Conservation (phyloP, 2,797 vertebrate species). For the Spea hammondii region DNA sequence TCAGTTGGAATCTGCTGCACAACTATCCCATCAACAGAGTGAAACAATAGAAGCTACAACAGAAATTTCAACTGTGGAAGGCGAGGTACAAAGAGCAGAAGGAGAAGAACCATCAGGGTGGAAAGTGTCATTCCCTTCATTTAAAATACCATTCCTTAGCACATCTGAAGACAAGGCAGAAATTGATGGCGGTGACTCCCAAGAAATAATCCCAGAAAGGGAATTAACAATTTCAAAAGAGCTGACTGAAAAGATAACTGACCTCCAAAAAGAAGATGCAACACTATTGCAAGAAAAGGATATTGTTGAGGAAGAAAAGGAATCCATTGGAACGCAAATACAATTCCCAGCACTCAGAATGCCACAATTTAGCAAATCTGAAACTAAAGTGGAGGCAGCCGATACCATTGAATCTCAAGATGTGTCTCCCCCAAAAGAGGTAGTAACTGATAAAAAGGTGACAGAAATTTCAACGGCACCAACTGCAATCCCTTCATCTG, state of each 20-base stretch:
- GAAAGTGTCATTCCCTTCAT: conserved; percentile 32
- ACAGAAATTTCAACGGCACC: neutral
- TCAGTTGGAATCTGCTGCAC: too few relatives aligned
- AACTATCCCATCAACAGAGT: too few relatives aligned
- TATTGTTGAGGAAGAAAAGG: neutral
- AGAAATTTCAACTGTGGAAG: too few relatives aligned
- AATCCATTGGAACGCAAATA: neutral
- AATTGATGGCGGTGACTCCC: neutral
- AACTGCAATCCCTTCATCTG: neutral
- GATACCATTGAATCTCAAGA: neutral
- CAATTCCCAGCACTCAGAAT: neutral
- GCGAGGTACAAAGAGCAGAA: too few relatives aligned
- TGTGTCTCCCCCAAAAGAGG: neutral
- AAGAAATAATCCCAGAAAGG: neutral
- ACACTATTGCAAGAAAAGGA: neutral
- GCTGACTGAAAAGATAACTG: neutral
- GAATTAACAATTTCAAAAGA: neutral
- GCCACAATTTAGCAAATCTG: conserved; percentile 2
- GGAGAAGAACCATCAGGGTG: too few relatives aligned
- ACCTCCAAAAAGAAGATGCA: neutral
- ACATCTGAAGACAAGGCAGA: conserved; percentile 37
- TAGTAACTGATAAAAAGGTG: neutral
- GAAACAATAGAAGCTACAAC: too few relatives aligned
- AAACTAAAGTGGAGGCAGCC: neutral
- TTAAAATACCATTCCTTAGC: conserved; percentile 62